Percentiles rank a stretch among this genome's conserved stretches.
These are phyloP conservation scores for Fissipunctia ypsillon DNA, from an alignment of 2,888 invertebrate species.

Conservation along the genomic window DNA sequence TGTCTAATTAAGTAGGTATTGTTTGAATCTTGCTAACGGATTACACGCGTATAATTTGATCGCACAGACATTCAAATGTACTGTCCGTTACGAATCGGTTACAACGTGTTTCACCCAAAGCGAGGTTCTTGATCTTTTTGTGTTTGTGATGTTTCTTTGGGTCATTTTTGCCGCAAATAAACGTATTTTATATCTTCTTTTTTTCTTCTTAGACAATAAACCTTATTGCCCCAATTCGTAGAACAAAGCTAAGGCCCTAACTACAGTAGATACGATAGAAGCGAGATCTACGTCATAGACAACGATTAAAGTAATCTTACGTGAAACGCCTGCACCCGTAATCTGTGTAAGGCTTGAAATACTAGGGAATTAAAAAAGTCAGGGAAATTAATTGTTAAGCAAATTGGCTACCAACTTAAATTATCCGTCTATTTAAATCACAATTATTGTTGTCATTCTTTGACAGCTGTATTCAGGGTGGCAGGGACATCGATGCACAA, in stretches of 20 bases:
- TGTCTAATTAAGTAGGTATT: not conserved
- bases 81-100: constrained; percentile 31
- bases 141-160: no score
- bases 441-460: not conserved
- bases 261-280: not conserved
- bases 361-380: not conserved
- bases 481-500: no score
- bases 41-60: constrained; percentile 19
- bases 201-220: no score
- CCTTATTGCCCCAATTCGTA: constrained; percentile 6
- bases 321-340: not conserved
- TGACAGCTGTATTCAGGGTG: not conserved
- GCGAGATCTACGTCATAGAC: not conserved
- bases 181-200: no score
- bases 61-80: not conserved
- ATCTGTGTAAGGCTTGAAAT: not conserved
- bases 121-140: no score
- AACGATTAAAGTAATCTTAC: not conserved
- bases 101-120: constrained; percentile 22
- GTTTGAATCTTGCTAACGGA: not conserved
- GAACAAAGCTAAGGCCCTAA: constrained; percentile 22
- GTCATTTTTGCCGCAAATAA: no score
- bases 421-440: not conserved
- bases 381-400: not conserved
- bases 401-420: not conserved